phyloP scores from a whole-genome alignment of 1,140 invertebrate species.

The Bombyx mandarina region DNA sequence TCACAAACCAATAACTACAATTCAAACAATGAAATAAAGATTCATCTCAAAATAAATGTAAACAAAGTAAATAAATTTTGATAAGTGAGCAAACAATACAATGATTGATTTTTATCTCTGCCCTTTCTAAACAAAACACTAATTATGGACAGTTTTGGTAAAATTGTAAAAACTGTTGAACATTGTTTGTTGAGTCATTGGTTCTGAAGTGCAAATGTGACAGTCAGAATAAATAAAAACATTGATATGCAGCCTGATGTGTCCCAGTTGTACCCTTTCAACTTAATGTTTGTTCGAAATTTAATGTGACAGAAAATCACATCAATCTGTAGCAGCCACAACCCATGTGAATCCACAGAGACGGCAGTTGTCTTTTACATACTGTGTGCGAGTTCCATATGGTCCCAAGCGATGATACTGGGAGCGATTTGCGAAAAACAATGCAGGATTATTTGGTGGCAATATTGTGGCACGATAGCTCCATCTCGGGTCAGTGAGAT shows the following conservation, averaged over 20 bases:
- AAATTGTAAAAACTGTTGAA: no score
- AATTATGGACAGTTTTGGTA: no score
- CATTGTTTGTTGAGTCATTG: conserved; percentile 18
- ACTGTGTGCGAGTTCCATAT: conserved; percentile 61
- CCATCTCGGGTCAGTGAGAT: conserved; percentile 58
- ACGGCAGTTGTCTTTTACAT: conserved; percentile 60
- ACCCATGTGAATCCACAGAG: conserved; percentile 61
- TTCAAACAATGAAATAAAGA: conserved; percentile 19
- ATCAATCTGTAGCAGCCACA: conserved; percentile 57
- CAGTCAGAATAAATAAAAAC: conserved; percentile 24
- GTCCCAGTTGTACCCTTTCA: conserved; percentile 49
- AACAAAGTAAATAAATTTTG: conserved; percentile 4
- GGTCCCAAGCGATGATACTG: conserved; percentile 66
- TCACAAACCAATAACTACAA: conserved; percentile 41
- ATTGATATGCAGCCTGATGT: conserved; percentile 57
- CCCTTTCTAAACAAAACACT: no score
- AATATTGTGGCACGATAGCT: conserved; percentile 55
- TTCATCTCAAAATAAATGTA: conserved; percentile 17
- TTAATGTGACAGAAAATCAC: conserved; percentile 37
- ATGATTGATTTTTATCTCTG: conserved; percentile 18
- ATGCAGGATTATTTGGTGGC: conserved; percentile 61
- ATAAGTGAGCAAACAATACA: conserved; percentile 1
- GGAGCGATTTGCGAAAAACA: conserved; percentile 68
- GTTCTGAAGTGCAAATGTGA: conserved; percentile 22
- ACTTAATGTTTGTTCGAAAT: conserved; percentile 46